Conservation (phyloP, 2,113 vertebrate genomes). For the Oplegnathus fasciatus region DNA sequence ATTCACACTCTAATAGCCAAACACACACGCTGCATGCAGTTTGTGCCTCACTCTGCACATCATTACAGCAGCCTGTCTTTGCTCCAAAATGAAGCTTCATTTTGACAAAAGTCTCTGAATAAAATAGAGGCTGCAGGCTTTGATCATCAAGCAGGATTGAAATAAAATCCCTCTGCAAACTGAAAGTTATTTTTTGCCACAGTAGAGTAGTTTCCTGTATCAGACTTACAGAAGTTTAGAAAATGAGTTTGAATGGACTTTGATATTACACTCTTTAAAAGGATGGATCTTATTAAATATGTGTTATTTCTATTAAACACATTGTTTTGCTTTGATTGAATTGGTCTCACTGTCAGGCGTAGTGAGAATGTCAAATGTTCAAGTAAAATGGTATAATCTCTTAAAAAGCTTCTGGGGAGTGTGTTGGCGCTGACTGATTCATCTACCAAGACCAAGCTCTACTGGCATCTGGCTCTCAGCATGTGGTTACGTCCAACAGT, state of each 20-base stretch:
- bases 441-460: background rate
- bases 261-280: background rate
- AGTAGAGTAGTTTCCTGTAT: slow-evolving; percentile 13
- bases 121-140: slow-evolving; percentile 52
- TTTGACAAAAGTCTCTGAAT: slow-evolving; percentile 59
- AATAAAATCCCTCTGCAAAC: slow-evolving; percentile 49
- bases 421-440: background rate
- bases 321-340: background rate
- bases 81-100: slow-evolving; percentile 42
- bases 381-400: background rate
- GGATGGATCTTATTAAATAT: background rate
- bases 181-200: slow-evolving; percentile 4
- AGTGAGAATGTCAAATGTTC: background rate
- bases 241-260: background rate
- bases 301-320: background rate
- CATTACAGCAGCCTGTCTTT: slow-evolving; percentile 51
- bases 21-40: slow-evolving; percentile 11
- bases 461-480: slow-evolving; percentile 29
- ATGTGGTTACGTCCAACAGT: background rate
- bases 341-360: background rate
- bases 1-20: slow-evolving; percentile 32
- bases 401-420: background rate
- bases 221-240: slow-evolving; percentile 14
- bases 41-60: slow-evolving; percentile 36
- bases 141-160: slow-evolving; percentile 56